These are phyloP conservation scores for Agrilus biguttatus DNA, from an alignment of 2,888 invertebrate genomes.

Conservation along the genomic window DNA sequence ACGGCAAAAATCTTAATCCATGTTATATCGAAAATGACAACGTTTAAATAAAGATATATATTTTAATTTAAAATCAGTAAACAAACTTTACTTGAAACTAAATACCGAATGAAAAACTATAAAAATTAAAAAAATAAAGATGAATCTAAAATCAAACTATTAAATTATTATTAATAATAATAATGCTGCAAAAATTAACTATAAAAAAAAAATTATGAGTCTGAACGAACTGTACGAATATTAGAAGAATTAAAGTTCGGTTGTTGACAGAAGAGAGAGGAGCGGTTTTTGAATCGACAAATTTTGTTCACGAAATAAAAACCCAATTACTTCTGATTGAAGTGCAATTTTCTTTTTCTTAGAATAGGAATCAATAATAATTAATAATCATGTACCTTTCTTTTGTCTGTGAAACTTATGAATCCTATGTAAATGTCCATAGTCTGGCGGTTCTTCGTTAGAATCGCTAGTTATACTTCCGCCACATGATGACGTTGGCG, in stretches of 20 bases:
- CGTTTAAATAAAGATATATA: no score
- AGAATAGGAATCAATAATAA: neutral
- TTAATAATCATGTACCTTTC: constrained; percentile 41
- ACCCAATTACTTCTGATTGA: constrained; percentile 7
- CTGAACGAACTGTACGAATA: no score
- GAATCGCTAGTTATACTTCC: constrained; percentile 47
- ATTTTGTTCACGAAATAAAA: constrained; percentile 1
- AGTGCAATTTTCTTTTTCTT: constrained; percentile 1
- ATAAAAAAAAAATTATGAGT: no score
- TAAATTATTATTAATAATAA: no score
- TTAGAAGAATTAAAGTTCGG: no score
- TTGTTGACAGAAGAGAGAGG: neutral
- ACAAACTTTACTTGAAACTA: constrained; percentile 1
- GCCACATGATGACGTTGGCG: constrained; percentile 49
- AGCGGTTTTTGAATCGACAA: neutral
- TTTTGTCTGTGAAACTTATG: constrained; percentile 61
- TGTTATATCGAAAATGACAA: neutral
- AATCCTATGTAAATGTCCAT: constrained; percentile 52
- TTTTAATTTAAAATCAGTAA: constrained; percentile 4
- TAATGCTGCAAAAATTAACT: no score
- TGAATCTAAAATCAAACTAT: no score
- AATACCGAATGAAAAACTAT: no score
- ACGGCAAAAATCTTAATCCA: no score
- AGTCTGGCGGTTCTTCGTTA: constrained; percentile 44
- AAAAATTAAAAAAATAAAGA: no score